Conservation (phyloP, 53 echinoderm and acorn worm species). For the Temnopleurus reevesii region DNA sequence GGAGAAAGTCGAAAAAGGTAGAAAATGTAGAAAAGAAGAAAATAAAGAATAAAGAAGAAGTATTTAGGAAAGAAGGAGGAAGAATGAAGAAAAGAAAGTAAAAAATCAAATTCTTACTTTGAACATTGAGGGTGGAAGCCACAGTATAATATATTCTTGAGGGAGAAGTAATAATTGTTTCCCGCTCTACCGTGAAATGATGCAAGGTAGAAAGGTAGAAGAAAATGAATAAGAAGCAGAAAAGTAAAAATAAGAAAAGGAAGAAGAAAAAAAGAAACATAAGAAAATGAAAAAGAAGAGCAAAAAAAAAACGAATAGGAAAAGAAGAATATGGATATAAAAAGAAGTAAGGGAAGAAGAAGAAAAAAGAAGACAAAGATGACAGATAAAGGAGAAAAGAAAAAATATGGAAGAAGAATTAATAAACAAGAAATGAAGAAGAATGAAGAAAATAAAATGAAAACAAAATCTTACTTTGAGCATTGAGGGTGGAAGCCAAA, state of each 20-base stretch:
- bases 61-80: neutral
- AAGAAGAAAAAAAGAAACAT: neutral
- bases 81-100: neutral
- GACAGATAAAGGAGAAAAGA: neutral
- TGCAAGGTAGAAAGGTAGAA: neutral
- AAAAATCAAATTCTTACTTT: slow-evolving; percentile 64
- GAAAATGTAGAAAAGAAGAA: neutral
- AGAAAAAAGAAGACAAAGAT: neutral
- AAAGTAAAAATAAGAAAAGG: too few species aligned
- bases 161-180: neutral
- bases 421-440: neutral
- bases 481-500: neutral
- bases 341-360: neutral
- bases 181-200: neutral
- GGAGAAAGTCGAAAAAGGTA: neutral
- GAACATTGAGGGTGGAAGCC: neutral
- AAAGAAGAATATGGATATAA: neutral
- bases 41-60: neutral
- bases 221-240: neutral
- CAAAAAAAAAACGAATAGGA: neutral
- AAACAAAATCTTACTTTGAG: slow-evolving; percentile 69
- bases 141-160: neutral
- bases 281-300: neutral
- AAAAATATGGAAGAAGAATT: neutral
- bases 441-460: neutral